Evolutionary conservation across 2,888 invertebrate genomes (phyloP).

Genomic region (Torymus texanus): DNA sequence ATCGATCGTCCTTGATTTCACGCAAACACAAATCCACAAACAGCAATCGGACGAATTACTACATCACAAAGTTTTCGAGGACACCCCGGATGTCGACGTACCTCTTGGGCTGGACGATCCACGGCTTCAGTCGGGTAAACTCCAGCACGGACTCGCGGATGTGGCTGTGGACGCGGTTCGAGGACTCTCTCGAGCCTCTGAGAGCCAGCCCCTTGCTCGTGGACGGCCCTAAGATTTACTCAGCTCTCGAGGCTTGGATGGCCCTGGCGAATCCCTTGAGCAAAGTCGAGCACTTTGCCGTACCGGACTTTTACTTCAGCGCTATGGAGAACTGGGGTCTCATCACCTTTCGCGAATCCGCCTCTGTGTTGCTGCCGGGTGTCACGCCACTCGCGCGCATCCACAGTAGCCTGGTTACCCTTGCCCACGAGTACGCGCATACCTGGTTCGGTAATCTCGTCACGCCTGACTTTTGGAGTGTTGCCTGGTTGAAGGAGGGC

Average conservation of each 20-base stretch:
- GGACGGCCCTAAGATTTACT: slow-evolving; percentile 60
- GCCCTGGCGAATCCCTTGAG: slow-evolving; percentile 68
- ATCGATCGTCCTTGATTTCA: background rate
- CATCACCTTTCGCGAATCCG: slow-evolving; percentile 81
- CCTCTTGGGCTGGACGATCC: slow-evolving; percentile 66
- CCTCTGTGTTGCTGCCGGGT: slow-evolving; percentile 55
- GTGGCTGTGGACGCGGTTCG: slow-evolving; percentile 31
- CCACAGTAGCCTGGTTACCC: slow-evolving; percentile 66
- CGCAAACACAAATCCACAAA: no score
- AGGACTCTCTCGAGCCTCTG: background rate
- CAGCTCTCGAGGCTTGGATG: slow-evolving; percentile 59
- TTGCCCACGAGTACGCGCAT: slow-evolving; percentile 78
- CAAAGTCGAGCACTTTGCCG: slow-evolving; percentile 87
- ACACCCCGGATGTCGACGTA: slow-evolving; percentile 69
- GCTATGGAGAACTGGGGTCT: slow-evolving; percentile 98
- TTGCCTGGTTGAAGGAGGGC: slow-evolving; percentile 85
- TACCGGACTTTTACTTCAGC: slow-evolving; percentile 89
- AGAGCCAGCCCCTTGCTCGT: slow-evolving; percentile 1
- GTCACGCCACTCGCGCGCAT: slow-evolving; percentile 58
- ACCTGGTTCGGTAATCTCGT: slow-evolving; percentile 87
- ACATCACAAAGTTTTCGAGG: slow-evolving; percentile 49
- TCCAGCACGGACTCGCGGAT: slow-evolving; percentile 31
- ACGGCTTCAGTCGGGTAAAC: slow-evolving; percentile 58
- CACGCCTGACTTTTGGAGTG: slow-evolving; percentile 83
- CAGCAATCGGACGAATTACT: slow-evolving; percentile 29